phyloP scores from a whole-genome alignment of 2,113 vertebrate genomes.

The Sapayoa aenigma region DNA sequence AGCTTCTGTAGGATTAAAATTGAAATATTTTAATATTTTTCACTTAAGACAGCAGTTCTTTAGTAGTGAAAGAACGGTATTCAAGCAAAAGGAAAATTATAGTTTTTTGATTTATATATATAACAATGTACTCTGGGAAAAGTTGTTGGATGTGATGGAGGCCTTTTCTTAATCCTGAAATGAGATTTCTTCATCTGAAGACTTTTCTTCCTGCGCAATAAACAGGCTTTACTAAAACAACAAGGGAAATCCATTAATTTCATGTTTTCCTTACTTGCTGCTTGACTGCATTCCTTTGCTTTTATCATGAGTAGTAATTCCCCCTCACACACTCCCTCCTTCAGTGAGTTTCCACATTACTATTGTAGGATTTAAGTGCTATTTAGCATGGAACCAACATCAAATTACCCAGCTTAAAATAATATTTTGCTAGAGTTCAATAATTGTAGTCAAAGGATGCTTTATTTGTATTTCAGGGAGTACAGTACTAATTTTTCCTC shows the following conservation, averaged over 20 bases:
- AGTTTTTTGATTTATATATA: background rate
- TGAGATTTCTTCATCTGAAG: background rate
- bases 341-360: background rate
- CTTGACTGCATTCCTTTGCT: background rate
- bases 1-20: background rate
- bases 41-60: background rate
- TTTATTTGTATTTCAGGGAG: slow-evolving; percentile 12
- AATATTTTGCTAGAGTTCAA: background rate
- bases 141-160: background rate
- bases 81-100: background rate
- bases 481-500: background rate
- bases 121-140: background rate
- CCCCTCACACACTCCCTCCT: background rate
- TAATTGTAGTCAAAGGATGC: slow-evolving; percentile 19
- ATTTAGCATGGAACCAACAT: background rate
- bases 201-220: background rate
- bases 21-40: background rate
- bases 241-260: background rate
- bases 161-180: background rate
- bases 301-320: background rate
- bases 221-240: background rate
- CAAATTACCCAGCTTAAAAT: background rate
- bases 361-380: background rate
- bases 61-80: background rate
- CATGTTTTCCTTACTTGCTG: background rate